Conservation (phyloP, 2,888 invertebrate species). For the Tipula vernalis region DNA sequence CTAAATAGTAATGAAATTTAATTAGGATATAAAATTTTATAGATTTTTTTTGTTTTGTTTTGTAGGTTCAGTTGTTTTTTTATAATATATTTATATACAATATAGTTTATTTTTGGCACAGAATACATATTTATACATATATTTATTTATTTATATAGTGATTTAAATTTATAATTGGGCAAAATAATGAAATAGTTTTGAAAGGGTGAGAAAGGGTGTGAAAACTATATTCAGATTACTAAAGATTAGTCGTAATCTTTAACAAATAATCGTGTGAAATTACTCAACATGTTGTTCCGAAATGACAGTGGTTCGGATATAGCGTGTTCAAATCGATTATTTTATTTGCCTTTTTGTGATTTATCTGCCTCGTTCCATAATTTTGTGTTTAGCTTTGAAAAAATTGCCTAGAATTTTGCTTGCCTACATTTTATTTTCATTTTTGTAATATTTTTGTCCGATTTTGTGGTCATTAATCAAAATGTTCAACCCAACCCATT, state of each 20-base stretch:
- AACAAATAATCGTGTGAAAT: background rate
- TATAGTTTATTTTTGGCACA: background rate
- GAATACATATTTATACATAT: background rate
- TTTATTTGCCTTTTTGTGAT: background rate
- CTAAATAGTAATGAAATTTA: background rate
- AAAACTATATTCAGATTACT: background rate
- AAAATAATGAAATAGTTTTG: background rate
- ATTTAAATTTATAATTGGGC: background rate
- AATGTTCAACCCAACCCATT: background rate
- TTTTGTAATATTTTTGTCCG: background rate
- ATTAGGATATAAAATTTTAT: conserved; percentile 4
- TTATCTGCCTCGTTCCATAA: background rate
- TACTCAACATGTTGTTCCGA: background rate
- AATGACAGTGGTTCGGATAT: background rate
- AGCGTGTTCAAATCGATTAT: background rate
- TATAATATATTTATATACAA: background rate
- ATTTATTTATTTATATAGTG: background rate
- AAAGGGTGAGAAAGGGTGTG: background rate
- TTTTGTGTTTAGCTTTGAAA: background rate
- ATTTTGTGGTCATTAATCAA: background rate
- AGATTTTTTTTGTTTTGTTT: background rate
- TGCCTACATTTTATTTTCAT: background rate
- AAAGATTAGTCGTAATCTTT: background rate
- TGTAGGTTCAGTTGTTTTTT: background rate
- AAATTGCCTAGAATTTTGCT: background rate